Evolutionary conservation across 2,113 vertebrate species (phyloP).

Genomic region (Scytalopus superciliaris): DNA sequence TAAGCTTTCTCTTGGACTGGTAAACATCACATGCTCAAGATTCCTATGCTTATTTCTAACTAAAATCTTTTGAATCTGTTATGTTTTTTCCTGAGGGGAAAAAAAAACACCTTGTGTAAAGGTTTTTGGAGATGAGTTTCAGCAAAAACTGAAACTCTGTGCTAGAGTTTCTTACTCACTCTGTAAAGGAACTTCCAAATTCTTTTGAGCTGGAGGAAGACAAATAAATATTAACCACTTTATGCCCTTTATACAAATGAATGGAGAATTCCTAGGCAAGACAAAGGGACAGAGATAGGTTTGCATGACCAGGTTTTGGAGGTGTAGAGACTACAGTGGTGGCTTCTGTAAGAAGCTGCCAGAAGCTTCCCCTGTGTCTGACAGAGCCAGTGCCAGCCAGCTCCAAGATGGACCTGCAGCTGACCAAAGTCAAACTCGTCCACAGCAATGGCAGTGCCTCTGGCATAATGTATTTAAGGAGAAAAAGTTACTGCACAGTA

Average conservation of each 20-base stretch:
- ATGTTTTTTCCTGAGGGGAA: neutral
- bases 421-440: neutral
- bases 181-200: neutral
- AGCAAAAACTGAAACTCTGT: neutral
- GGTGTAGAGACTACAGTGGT: neutral
- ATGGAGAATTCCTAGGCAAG: neutral
- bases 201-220: neutral
- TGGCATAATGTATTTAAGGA: neutral
- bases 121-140: neutral
- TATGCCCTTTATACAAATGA: neutral
- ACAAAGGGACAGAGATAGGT: neutral
- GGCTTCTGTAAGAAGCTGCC: neutral
- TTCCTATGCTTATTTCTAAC: neutral
- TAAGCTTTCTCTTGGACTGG: neutral
- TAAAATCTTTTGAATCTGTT: neutral
- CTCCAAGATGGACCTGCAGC: neutral
- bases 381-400: neutral
- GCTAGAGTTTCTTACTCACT: neutral
- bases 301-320: neutral
- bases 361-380: neutral
- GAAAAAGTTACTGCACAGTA: neutral
- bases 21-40: neutral
- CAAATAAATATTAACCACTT: neutral
- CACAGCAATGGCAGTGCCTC: neutral
- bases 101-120: neutral